Evolutionary conservation across 92 coral and sea anemone genomes (phyloP).

Genomic region (Zoanthus sansibaricus): DNA sequence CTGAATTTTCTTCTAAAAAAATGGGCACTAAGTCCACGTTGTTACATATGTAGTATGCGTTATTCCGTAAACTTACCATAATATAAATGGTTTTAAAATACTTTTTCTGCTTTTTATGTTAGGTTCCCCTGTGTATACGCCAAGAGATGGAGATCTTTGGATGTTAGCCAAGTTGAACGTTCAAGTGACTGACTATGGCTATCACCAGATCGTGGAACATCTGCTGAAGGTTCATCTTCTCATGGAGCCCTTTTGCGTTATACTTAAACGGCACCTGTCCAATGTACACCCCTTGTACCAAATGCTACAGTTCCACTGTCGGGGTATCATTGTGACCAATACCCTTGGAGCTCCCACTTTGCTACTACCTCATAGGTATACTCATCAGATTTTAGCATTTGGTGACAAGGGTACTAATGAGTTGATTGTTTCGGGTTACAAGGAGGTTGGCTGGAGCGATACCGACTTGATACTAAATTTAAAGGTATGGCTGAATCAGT

Average conservation of each 20-base stretch:
- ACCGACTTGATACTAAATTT: slow-evolving; percentile 54
- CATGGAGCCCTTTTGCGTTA: slow-evolving; percentile 61
- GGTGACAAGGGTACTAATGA: slow-evolving; percentile 54
- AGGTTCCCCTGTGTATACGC: slow-evolving; percentile 47
- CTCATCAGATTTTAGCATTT: slow-evolving; percentile 52
- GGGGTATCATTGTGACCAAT: slow-evolving; percentile 44
- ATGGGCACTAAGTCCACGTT: no score
- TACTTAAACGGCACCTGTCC: slow-evolving; percentile 43
- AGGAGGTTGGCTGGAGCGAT: slow-evolving; percentile 41
- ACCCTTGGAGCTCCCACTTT: slow-evolving; percentile 46
- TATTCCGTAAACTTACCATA: no score
- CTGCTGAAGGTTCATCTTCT: slow-evolving; percentile 54
- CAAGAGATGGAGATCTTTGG: slow-evolving; percentile 52
- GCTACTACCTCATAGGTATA: not conserved
- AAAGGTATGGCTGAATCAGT: slow-evolving; percentile 24
- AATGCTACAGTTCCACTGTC: slow-evolving; percentile 60
- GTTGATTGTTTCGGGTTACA: slow-evolving; percentile 42
- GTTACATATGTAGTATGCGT: no score
- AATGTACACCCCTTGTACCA: slow-evolving; percentile 44
- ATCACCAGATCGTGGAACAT: slow-evolving; percentile 50
- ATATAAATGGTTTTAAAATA: no score
- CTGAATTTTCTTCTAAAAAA: no score
- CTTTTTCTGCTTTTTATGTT: not conserved
- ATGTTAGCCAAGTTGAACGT: slow-evolving; percentile 48
- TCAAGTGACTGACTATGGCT: slow-evolving; percentile 44